These are phyloP conservation scores for Nesometra sesokonis DNA, from an alignment of 35 echinoderm and acorn worm genomes.

Conservation along the genomic window DNA sequence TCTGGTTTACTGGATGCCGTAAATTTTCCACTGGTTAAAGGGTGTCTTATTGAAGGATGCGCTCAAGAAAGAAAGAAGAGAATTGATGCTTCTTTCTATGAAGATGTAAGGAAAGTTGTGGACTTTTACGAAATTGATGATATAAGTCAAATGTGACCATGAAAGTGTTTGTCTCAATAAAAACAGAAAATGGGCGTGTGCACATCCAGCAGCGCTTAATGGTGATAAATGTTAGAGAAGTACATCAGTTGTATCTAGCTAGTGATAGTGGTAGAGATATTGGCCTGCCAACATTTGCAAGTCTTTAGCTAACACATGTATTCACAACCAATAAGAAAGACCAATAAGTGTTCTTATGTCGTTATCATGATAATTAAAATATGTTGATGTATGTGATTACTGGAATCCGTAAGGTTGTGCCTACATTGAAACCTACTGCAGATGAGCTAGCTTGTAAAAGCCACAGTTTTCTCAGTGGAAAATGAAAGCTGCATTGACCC, in stretches of 20 bases:
- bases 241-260: not conserved
- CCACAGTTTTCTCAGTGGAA: not conserved
- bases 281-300: not conserved
- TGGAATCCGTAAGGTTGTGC: not conserved
- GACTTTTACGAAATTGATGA: slow-evolving; percentile 13
- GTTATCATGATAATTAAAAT: not conserved
- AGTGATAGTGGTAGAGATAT: not conserved
- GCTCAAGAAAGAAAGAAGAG: not conserved
- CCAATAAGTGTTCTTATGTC: slow-evolving; percentile 3
- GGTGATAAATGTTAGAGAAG: not conserved
- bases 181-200: not conserved
- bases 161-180: not conserved
- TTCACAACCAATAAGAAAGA: not conserved
- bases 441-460: not conserved
- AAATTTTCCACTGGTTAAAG: no score
- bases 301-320: slow-evolving; percentile 2
- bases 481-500: slow-evolving; percentile 7
- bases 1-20: no score
- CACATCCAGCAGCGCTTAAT: not conserved
- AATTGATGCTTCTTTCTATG: slow-evolving; percentile 3
- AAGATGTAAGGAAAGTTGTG: slow-evolving; percentile 2
- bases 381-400: slow-evolving; percentile 12
- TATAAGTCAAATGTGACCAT: slow-evolving; percentile 13
- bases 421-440: not conserved
- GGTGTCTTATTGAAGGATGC: no score